Evolutionary conservation across 2,888 invertebrate genomes (phyloP).

Genomic region (Acleris laterana): DNA sequence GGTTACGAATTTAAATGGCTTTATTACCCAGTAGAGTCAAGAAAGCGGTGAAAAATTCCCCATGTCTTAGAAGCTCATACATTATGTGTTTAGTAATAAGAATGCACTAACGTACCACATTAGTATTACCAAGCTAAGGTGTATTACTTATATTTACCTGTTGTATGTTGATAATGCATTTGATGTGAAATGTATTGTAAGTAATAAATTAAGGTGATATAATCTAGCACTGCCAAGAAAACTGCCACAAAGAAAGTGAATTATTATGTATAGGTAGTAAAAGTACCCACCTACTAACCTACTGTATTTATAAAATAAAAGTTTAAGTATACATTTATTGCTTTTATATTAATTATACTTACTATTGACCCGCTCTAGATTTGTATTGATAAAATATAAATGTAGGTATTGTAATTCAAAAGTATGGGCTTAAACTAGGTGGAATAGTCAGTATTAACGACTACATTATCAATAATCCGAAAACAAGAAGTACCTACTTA

Average conservation of each 20-base stretch:
- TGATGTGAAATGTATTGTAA: background rate
- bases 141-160: background rate
- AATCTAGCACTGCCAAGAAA: slow-evolving; percentile 42
- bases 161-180: slow-evolving; percentile 14
- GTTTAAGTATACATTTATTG: background rate
- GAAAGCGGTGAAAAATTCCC: slow-evolving; percentile 44
- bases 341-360: too few relatives aligned
- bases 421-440: too few relatives aligned
- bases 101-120: slow-evolving; percentile 29
- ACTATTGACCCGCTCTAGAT: too few relatives aligned
- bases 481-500: too few relatives aligned
- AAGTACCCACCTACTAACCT: slow-evolving; percentile 35
- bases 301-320: slow-evolving; percentile 6
- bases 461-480: too few relatives aligned
- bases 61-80: slow-evolving; percentile 4
- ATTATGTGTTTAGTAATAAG: slow-evolving; percentile 1
- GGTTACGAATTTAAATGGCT: slow-evolving; percentile 92
- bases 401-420: background rate
- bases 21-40: slow-evolving; percentile 69
- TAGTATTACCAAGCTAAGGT: slow-evolving; percentile 36
- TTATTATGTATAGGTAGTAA: slow-evolving; percentile 23
- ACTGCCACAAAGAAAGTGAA: slow-evolving; percentile 43
- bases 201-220: slow-evolving; percentile 6
- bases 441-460: too few relatives aligned
- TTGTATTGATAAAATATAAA: background rate